Base-by-base conservation (phyloP, 92 coral and sea anemone species). In the Meandrina meandrites region DNA sequence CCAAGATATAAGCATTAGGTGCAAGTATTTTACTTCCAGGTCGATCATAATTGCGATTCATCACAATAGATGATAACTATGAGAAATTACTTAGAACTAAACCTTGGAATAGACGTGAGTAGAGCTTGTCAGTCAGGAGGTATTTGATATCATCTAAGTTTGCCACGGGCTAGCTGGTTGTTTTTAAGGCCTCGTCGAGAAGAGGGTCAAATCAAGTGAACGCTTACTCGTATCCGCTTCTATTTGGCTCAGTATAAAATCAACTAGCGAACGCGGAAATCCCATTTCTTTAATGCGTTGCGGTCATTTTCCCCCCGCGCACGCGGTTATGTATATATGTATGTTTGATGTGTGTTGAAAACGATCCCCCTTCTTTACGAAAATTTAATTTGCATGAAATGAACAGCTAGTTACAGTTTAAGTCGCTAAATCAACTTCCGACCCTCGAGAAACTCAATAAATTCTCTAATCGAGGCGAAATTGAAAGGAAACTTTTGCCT, bases 381-480 rank as follows among this genome's bases (percentile, higher is more conserved):
- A 86, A 84, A 89, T 87, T 87, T 88, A 91, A 93, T 93, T 94
- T 93, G 90, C 95, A 91, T 91, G 93, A 87, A 89, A 92, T 94
- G 94, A 91, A 92, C 92, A 81, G 90, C 91, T 80, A 93, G 96
- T 84, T 53, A 73, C 87, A 73, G 87, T 91, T 90, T 90, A 90
- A 89, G 94, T 93, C 89, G 90, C 94, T 94, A 89, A 91, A 93
- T 94, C 96, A 93, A 94, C 98, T 94, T 94, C 98, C 96, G 98
- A 93, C 92, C 87, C 94, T 94, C 90, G 93, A 94, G 93, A 85
- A 87, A 86, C 88, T 91, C 88, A 94, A 93, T 93, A 94, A 92
- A 93, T 93, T 92, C 79, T 78, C 86, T 85, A 89, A 90, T 89
- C 86, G 85, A 84, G 93, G 90, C 93, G 82, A 76, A 54, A 50